Evolutionary conservation across 1,140 invertebrate genomes (phyloP).

Genomic region (Nephila pilipes): DNA sequence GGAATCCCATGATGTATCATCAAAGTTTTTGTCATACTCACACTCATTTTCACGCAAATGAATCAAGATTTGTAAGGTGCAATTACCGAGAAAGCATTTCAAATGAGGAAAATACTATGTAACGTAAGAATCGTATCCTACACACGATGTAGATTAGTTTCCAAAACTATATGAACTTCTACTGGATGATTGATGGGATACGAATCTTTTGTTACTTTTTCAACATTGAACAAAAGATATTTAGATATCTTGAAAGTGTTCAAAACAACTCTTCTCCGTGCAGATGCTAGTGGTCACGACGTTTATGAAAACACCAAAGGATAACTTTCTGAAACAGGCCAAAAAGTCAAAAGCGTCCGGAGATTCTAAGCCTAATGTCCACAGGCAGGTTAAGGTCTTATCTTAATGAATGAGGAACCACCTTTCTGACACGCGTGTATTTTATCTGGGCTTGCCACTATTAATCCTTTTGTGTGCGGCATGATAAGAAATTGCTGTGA

Average conservation of each 20-base stretch:
- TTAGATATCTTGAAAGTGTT: conserved; percentile 44
- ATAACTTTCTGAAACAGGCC: conserved; percentile 44
- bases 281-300: conserved; percentile 66
- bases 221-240: conserved; percentile 14
- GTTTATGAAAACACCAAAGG: conserved; percentile 22
- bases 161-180: conserved; percentile 16
- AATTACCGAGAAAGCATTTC: neutral
- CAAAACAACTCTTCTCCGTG: conserved; percentile 7
- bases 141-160: conserved; percentile 43
- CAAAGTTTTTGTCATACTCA: conserved; percentile 12
- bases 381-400: conserved; percentile 40
- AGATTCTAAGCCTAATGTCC: conserved; percentile 23
- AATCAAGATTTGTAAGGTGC: neutral
- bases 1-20: neutral
- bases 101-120: conserved; percentile 40
- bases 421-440: conserved; percentile 61
- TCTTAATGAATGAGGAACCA: conserved; percentile 70
- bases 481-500: conserved; percentile 57
- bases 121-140: conserved; percentile 10
- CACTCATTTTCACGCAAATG: neutral
- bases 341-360: conserved; percentile 30
- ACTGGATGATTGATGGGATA: conserved; percentile 27
- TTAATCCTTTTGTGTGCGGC: conserved; percentile 56
- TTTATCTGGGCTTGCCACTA: conserved; percentile 63
- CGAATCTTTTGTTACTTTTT: conserved; percentile 38